phyloP scores from a whole-genome alignment of 2,113 vertebrate species.

The Struthidea cinerea region DNA sequence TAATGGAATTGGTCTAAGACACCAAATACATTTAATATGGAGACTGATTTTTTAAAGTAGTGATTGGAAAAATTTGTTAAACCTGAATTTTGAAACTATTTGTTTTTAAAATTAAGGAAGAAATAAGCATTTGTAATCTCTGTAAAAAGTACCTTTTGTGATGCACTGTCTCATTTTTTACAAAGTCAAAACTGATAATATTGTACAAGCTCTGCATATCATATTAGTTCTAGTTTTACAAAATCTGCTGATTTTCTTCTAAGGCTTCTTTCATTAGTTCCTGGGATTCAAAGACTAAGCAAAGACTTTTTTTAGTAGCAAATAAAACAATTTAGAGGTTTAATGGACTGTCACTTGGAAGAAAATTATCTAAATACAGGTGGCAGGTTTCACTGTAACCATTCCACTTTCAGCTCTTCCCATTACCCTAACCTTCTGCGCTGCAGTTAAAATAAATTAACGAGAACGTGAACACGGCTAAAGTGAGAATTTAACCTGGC shows the following conservation, averaged over 20 bases:
- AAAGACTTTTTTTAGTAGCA: slow-evolving; percentile 2
- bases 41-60: not conserved
- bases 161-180: not conserved
- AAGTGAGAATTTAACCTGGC: slow-evolving; percentile 27
- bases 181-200: not conserved
- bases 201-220: not conserved
- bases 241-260: not conserved
- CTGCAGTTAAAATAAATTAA: slow-evolving; percentile 21
- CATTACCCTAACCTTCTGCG: not conserved
- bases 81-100: not conserved
- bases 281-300: not conserved
- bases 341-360: slow-evolving; percentile 30
- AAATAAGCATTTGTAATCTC: not conserved
- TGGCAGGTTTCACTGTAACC: not conserved
- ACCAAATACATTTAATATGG: not conserved
- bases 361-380: not conserved
- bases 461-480: not conserved
- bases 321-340: slow-evolving; percentile 44
- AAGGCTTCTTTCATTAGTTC: slow-evolving; percentile 21
- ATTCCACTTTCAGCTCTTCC: slow-evolving; percentile 15
- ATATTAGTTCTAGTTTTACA: not conserved
- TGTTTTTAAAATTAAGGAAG: not conserved
- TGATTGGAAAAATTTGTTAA: not conserved
- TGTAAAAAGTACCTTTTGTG: not conserved
- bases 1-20: not conserved